Percentiles rank a stretch among this genome's conserved stretches.
Conservation (phyloP, 2,888 invertebrate species). For the Drosophila neonasuta region DNA sequence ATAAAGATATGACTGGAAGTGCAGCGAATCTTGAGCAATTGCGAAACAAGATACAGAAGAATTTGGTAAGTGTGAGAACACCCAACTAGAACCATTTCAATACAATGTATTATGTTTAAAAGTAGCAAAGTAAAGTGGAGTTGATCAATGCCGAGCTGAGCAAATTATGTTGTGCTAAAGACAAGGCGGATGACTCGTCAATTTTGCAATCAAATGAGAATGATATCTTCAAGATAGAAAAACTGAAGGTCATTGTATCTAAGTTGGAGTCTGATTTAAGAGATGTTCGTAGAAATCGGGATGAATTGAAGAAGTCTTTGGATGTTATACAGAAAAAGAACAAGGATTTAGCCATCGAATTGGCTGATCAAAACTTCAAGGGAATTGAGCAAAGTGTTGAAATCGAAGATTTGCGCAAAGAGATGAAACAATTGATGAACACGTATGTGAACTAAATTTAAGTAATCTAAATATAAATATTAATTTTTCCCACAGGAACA, state of each 20-base stretch:
- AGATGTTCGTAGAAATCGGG: background rate
- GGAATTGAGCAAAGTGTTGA: background rate
- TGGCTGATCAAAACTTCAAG: conserved; percentile 23
- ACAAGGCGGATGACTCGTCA: background rate
- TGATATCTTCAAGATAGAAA: background rate
- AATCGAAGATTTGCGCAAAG: background rate
- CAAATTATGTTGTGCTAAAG: background rate
- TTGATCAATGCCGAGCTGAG: conserved; percentile 15
- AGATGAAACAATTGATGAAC: conserved; percentile 14
- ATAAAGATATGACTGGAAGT: background rate
- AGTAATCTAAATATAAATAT: background rate
- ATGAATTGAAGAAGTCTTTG: conserved; percentile 21
- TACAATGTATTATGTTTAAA: background rate
- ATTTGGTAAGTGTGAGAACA: conserved; percentile 41
- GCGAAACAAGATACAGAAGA: conserved; percentile 28
- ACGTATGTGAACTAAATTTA: conserved; percentile 31
- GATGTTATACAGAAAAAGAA: background rate
- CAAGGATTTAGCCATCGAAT: background rate
- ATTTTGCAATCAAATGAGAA: background rate
- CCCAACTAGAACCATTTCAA: background rate
- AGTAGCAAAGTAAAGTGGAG: conserved; percentile 14
- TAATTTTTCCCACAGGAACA: background rate
- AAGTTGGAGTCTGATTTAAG: background rate
- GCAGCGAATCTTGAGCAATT: conserved; percentile 4
- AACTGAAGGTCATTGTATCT: background rate